Evolutionary conservation across 1,140 invertebrate genomes (phyloP).

Genomic region (Tetramorium parvispinum): DNA sequence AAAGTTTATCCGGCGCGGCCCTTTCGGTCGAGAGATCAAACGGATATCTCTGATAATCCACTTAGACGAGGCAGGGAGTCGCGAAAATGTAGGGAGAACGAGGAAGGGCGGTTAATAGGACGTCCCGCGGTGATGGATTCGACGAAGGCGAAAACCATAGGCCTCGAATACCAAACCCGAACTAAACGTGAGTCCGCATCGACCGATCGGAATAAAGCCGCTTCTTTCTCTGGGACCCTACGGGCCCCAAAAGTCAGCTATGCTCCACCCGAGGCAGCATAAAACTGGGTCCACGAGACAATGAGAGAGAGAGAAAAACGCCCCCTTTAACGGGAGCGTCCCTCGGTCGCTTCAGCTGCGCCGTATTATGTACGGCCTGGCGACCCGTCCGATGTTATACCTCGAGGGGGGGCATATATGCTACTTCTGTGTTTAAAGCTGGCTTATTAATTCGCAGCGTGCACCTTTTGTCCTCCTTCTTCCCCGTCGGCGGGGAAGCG

Average conservation of each 20-base stretch:
- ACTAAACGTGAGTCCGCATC: constrained; percentile 65
- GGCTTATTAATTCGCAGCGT: constrained; percentile 84
- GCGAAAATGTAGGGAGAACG: constrained; percentile 38
- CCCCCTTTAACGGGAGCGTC: constrained; percentile 33
- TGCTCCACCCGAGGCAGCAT: background rate
- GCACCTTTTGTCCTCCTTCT: constrained; percentile 73
- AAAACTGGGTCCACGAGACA: constrained; percentile 40
- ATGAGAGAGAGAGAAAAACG: constrained; percentile 30
- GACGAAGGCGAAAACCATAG: constrained; percentile 61
- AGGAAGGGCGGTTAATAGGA: constrained; percentile 69
- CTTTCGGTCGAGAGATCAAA: constrained; percentile 72
- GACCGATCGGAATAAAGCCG: constrained; percentile 45
- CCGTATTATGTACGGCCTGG: constrained; percentile 81
- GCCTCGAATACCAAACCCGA: constrained; percentile 51
- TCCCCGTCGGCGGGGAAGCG: background rate
- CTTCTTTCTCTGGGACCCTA: constrained; percentile 6
- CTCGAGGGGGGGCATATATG: constrained; percentile 70
- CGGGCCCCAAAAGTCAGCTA: constrained; percentile 47
- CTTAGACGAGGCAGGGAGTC: constrained; percentile 67
- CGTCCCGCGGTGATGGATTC: constrained; percentile 64
- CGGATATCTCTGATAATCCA: constrained; percentile 78
- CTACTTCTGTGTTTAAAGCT: constrained; percentile 72
- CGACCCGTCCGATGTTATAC: constrained; percentile 79
- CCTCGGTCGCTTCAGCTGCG: constrained; percentile 78
- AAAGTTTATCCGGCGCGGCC: constrained; percentile 69